Percentiles rank a stretch among this genome's conserved stretches.
Evolutionary conservation across 2,888 invertebrate genomes (phyloP).

Genomic region (Nephrotoma flavescens): DNA sequence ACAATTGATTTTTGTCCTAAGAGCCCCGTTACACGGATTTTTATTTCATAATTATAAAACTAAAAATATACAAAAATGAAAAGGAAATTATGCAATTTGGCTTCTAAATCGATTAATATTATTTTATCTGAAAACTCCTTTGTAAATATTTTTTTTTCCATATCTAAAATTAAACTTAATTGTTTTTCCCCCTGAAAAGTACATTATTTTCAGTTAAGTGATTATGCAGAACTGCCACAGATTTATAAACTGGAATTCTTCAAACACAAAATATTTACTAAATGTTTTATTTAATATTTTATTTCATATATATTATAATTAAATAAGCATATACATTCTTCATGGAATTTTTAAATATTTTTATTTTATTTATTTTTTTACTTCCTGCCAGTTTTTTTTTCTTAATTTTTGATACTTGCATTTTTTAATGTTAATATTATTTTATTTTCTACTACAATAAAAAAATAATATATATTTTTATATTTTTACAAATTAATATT

Average conservation of each 20-base stretch:
- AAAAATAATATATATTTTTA: not conserved
- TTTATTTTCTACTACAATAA: not conserved
- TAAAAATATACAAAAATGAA: too few species aligned
- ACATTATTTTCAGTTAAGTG: too few species aligned
- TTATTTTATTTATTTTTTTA: not conserved
- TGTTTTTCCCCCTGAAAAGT: too few species aligned
- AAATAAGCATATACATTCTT: not conserved
- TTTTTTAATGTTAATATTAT: not conserved
- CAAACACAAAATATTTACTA: not conserved
- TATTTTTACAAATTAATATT: not conserved
- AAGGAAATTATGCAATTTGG: too few species aligned
- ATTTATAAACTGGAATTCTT: not conserved
- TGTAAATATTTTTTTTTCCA: too few species aligned
- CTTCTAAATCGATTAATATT: too few species aligned
- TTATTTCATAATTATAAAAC: too few species aligned
- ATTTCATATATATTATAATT: not conserved
- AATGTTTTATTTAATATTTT: not conserved
- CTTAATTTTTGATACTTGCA: not conserved
- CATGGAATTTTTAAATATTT: not conserved
- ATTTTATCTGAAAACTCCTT: too few species aligned
- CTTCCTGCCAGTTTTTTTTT: not conserved
- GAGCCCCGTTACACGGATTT: too few species aligned
- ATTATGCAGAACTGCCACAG: too few species aligned
- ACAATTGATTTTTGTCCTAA: too few species aligned
- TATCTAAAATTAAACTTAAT: too few species aligned